Conservation (phyloP, 2,113 vertebrate genomes). For the Bubalus kerabau region DNA sequence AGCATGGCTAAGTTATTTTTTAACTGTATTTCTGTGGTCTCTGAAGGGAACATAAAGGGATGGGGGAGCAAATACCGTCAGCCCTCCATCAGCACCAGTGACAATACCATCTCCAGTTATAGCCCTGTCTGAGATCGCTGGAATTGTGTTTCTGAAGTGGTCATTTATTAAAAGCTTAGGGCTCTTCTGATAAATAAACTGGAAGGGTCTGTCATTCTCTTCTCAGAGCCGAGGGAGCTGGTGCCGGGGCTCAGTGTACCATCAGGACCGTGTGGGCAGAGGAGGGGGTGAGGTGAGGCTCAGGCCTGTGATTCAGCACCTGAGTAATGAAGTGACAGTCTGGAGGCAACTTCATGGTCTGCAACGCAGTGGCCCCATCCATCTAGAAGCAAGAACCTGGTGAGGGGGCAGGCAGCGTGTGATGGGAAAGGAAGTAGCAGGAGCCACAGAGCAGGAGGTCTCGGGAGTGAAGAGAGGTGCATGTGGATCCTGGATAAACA, state of each 20-base stretch:
- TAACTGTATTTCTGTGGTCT: constrained; percentile 30
- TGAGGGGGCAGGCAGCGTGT: not conserved
- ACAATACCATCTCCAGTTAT: not conserved
- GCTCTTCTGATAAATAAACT: constrained; percentile 34
- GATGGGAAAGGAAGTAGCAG: not conserved
- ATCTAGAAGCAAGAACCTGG: not conserved
- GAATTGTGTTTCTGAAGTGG: constrained; percentile 50
- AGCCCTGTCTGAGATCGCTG: constrained; percentile 28
- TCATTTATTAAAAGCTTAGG: constrained; percentile 59
- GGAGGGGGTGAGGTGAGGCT: not conserved
- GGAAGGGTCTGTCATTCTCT: not conserved
- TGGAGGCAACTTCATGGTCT: constrained; percentile 21
- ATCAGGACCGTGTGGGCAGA: not conserved
- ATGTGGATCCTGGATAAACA: not conserved
- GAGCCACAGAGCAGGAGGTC: not conserved
- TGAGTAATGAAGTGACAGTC: constrained; percentile 35
- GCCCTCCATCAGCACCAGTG: not conserved
- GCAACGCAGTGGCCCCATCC: not conserved
- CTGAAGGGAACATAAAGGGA: constrained; percentile 1
- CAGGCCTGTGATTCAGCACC: not conserved
- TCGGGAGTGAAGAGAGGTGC: not conserved
- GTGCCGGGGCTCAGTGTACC: not conserved
- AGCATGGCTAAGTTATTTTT: not conserved
- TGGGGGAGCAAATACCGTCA: constrained; percentile 13
- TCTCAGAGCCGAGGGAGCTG: not conserved